A percentile compares a stretch with the other conserved stretches of the same genome.
phyloP scores from a whole-genome alignment of 2,888 invertebrate species.

The Agrochola lota region DNA sequence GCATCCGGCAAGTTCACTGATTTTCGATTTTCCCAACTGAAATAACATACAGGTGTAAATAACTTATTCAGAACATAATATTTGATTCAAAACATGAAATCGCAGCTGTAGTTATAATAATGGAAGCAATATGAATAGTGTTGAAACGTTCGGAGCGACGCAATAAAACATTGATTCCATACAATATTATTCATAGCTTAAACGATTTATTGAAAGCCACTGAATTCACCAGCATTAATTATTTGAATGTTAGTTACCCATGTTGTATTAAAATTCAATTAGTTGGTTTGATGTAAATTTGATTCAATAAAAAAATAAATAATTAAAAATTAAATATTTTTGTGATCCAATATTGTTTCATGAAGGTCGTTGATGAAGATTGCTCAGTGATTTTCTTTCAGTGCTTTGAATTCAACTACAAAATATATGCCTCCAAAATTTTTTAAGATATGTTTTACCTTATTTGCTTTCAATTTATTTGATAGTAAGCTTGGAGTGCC shows the following conservation, averaged over 20 bases:
- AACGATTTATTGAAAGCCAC: constrained; percentile 36
- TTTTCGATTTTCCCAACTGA: background rate
- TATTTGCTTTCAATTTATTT: background rate
- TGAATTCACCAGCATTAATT: constrained; percentile 8
- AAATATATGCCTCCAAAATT: background rate
- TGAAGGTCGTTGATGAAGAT: background rate
- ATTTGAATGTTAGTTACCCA: constrained; percentile 8
- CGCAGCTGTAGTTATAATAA: background rate
- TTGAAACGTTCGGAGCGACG: constrained; percentile 12
- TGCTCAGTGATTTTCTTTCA: background rate
- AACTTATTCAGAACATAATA: background rate
- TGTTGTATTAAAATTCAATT: constrained; percentile 13
- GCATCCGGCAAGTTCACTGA: background rate
- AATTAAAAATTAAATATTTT: no score
- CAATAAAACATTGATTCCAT: constrained; percentile 31
- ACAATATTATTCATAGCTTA: constrained; percentile 25
- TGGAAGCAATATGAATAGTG: constrained; percentile 24
- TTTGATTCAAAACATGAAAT: background rate
- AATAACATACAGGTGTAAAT: background rate
- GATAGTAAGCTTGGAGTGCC: background rate
- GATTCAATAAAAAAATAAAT: no score
- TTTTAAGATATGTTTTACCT: background rate
- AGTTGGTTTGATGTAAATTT: background rate
- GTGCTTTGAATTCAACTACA: background rate
- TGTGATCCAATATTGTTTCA: constrained; percentile 2